Evolutionary conservation across 1,140 invertebrate species (phyloP), one percentile per base, ranked within the genome.

Genomic region (Teleopsis dalmanni): DNA sequence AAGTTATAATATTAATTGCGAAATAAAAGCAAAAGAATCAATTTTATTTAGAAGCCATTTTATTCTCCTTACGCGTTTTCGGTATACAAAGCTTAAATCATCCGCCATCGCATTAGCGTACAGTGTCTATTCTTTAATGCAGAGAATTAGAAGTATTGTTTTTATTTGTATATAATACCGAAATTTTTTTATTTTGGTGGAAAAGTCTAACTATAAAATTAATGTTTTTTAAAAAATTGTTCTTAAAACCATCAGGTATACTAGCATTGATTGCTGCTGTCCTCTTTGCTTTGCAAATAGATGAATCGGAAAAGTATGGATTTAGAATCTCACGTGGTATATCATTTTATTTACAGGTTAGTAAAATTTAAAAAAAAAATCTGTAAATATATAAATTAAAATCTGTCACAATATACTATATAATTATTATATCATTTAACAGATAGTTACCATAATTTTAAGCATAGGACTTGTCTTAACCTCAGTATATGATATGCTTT

Each of bases 261-360:
- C 70, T 89, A 66, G 82, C 87, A 7, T 83, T 88, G 49, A 81
- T 81, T 19, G 83, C 85, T 47, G 86, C 86, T 11, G 80, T 81
- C 40, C 72, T 91, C 49, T 91, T 91, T 62, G 86, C 87, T 23
- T 72, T 87, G 35, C 87, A 90, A 74, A 86, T 84, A 57, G 86
- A 91, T 76, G 78, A 80, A 60, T 79, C 79, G 72, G 77, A 81
- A 54, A 79, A 78, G 51, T 74, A 73, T 50, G 85, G 85, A 48
- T 89, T 86, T 62, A 74, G 80, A 55, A 75, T 90, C 51, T 79
- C 76, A 22, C 77, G 86, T 62, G 85, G 85, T 56, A 82, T 86
- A 63, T 87, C 83, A 48, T 91, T 91, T 72, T 91, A 90, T 66
- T 80, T 90, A 69, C 86, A 89, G 79, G 87, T 89, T 75, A 76